Evolutionary conservation across 2,888 invertebrate species (phyloP).

Genomic region (Metopia argyrocephala): DNA sequence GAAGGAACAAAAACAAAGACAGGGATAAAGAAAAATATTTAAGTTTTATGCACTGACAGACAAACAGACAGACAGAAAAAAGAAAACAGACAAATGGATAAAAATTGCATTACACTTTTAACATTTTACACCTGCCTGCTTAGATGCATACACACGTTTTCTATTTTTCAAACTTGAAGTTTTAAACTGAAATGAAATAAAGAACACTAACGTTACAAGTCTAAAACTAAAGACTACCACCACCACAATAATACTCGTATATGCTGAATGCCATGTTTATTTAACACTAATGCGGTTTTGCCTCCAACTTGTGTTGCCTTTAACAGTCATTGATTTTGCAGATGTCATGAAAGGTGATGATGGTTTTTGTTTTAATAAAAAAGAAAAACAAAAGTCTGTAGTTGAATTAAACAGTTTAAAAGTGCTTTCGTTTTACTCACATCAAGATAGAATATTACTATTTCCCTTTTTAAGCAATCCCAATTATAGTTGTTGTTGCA

Average conservation of each 20-base stretch:
- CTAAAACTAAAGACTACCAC: not conserved
- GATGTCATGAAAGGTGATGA: not conserved
- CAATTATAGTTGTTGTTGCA: conserved; percentile 16
- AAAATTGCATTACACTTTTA: not conserved
- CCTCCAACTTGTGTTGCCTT: not conserved
- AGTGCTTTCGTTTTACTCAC: conserved; percentile 26
- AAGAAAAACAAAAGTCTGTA: conserved; percentile 6
- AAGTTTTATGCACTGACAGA: not conserved
- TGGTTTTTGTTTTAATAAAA: conserved; percentile 4
- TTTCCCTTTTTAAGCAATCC: conserved; percentile 18
- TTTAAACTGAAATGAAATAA: not conserved
- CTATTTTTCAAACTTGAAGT: not conserved
- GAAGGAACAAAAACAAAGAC: not conserved
- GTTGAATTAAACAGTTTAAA: conserved; percentile 41
- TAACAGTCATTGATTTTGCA: not conserved
- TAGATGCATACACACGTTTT: not conserved
- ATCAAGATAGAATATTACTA: conserved; percentile 45
- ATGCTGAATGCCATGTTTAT: conserved; percentile 34
- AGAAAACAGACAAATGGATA: too few species aligned
- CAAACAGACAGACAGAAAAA: conserved; percentile 1
- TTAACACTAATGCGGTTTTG: conserved; percentile 32
- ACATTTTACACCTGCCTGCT: not conserved
- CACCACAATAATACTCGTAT: conserved; percentile 14
- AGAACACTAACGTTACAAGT: not conserved
- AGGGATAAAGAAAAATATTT: not conserved